Percentiles rank a stretch among this genome's conserved stretches.
Evolutionary conservation across 2,888 invertebrate species (phyloP).

Genomic region (Diachrysia chrysitis): DNA sequence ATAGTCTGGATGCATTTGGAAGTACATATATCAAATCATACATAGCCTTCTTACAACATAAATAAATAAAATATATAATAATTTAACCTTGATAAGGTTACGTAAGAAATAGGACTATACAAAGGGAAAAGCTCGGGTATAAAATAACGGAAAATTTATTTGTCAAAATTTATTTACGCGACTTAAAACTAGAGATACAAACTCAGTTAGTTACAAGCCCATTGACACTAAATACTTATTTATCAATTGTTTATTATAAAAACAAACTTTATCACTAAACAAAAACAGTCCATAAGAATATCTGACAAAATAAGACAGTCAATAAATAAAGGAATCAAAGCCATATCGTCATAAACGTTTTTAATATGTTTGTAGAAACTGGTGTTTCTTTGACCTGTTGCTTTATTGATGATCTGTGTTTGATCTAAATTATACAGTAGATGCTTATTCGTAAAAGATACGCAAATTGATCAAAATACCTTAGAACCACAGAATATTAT

Average conservation of each 20-base stretch:
- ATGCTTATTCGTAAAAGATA: not conserved
- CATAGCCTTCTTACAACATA: too few relatives aligned
- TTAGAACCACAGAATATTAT: not conserved
- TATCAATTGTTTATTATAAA: not conserved
- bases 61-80: too few relatives aligned
- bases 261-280: not conserved
- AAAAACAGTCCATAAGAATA: not conserved
- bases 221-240: not conserved
- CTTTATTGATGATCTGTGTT: not conserved
- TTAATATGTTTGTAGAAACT: too few relatives aligned
- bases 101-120: too few relatives aligned
- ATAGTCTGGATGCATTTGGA: too few relatives aligned
- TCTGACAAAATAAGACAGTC: not conserved
- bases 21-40: too few relatives aligned
- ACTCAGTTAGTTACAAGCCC: not conserved
- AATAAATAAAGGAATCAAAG: not conserved
- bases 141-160: not conserved
- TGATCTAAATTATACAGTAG: not conserved
- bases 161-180: not conserved
- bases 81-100: not conserved
- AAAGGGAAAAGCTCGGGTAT: not conserved
- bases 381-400: not conserved
- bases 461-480: not conserved
- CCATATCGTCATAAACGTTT: not conserved
- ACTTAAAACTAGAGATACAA: slow-evolving; percentile 3